Conservation (phyloP, 2,888 invertebrate genomes). For the Oxyteleia sp. region DNA sequence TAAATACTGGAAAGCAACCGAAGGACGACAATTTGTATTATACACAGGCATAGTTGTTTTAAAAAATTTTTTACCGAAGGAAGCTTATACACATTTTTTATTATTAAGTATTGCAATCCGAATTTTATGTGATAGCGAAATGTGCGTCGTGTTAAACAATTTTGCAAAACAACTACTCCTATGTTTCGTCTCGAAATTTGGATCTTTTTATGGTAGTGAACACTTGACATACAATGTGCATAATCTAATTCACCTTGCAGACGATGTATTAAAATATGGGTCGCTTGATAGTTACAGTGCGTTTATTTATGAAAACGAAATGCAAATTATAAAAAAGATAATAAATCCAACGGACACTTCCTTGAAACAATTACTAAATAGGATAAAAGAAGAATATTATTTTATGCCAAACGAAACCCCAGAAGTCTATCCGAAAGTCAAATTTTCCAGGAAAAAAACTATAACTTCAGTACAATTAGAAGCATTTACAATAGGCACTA, state of each 20-base stretch:
- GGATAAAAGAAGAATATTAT: slow-evolving; percentile 23
- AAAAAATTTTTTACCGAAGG: slow-evolving; percentile 4
- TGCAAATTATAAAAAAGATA: slow-evolving; percentile 12
- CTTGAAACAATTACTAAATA: slow-evolving; percentile 28
- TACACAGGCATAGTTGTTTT: slow-evolving; percentile 22
- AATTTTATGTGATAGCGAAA: slow-evolving; percentile 13
- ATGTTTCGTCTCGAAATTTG: slow-evolving; percentile 14
- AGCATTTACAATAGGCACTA: slow-evolving; percentile 8
- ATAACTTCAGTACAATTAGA: neutral
- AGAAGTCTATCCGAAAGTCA: slow-evolving; percentile 21
- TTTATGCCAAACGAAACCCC: neutral
- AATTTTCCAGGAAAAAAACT: neutral
- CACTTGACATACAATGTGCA: slow-evolving; percentile 6
- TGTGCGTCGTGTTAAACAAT: neutral
- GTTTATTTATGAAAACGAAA: slow-evolving; percentile 12
- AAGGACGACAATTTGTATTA: slow-evolving; percentile 27
- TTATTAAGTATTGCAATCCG: slow-evolving; percentile 11
- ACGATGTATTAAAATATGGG: slow-evolving; percentile 3
- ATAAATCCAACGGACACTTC: slow-evolving; percentile 7
- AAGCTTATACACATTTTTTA: slow-evolving; percentile 12
- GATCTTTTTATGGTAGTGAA: slow-evolving; percentile 17
- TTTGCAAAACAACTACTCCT: neutral
- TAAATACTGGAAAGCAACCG: slow-evolving; percentile 33
- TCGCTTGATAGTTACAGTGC: slow-evolving; percentile 7
- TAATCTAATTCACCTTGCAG: slow-evolving; percentile 10